Percentiles rank a stretch among this genome's conserved stretches.
phyloP scores from a whole-genome alignment of 2,113 vertebrate genomes.

The Montifringilla adamsi region DNA sequence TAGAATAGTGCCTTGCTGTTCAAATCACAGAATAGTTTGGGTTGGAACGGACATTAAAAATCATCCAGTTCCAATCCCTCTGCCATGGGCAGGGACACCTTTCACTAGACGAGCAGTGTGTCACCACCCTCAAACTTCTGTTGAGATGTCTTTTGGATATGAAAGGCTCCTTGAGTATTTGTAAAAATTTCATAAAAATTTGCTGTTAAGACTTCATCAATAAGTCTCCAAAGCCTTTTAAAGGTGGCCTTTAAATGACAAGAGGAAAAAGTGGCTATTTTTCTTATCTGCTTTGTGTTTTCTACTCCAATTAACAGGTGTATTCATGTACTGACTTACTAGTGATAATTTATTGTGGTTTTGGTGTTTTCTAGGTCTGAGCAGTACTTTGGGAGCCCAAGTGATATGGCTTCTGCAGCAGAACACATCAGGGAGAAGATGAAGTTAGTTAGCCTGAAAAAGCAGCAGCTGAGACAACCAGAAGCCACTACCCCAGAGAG shows the following conservation, averaged over 20 bases:
- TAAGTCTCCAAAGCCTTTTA: neutral
- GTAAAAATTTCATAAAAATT: neutral
- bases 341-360: neutral
- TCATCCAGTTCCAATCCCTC: neutral
- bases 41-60: neutral
- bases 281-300: neutral
- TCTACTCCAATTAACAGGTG: neutral
- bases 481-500: constrained; percentile 74
- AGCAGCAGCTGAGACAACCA: constrained; percentile 81
- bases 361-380: constrained; percentile 80
- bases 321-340: neutral
- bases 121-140: neutral
- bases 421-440: constrained; percentile 93
- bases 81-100: neutral
- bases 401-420: constrained; percentile 89
- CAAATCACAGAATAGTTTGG: neutral
- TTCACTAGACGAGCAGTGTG: neutral
- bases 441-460: constrained; percentile 89
- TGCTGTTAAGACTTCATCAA: neutral
- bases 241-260: neutral
- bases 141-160: neutral
- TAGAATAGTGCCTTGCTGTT: neutral
- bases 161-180: neutral
- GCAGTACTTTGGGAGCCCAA: constrained; percentile 92
- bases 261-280: neutral